A percentile compares a stretch with the other conserved stretches of the same genome.
Conservation (phyloP, 2,113 vertebrate species). For the Chamaetylas fuelleborni region DNA sequence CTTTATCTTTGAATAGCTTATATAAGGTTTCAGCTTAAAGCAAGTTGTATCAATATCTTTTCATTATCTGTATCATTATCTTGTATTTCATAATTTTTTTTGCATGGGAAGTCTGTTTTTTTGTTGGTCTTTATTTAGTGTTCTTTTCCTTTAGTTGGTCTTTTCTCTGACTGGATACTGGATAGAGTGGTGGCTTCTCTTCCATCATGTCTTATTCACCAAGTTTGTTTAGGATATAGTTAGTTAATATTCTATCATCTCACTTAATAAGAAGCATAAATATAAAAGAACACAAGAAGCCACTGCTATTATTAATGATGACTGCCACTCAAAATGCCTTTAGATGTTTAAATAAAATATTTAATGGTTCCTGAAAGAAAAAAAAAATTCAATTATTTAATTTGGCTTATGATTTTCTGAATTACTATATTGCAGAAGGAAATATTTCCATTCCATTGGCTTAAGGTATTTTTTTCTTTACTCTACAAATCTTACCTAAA, state of each 20-base stretch:
- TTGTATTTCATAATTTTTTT: neutral
- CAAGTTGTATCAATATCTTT: neutral
- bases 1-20: neutral
- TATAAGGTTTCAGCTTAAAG: neutral
- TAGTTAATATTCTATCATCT: neutral
- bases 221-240: neutral
- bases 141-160: neutral
- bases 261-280: neutral
- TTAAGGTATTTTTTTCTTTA: constrained; percentile 36
- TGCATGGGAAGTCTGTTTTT: neutral
- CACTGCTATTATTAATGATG: neutral
- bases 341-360: neutral
- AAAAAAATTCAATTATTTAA: neutral
- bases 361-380: neutral
- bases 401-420: neutral
- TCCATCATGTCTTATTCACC: neutral
- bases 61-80: neutral
- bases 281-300: neutral
- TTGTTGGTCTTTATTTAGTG: neutral
- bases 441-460: neutral
- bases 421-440: neutral
- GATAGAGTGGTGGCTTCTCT: neutral
- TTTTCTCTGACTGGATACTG: neutral
- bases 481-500: constrained; percentile 4
- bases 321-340: neutral